phyloP scores from a whole-genome alignment of 2,797 vertebrate genomes.

The Vultur gryphus region DNA sequence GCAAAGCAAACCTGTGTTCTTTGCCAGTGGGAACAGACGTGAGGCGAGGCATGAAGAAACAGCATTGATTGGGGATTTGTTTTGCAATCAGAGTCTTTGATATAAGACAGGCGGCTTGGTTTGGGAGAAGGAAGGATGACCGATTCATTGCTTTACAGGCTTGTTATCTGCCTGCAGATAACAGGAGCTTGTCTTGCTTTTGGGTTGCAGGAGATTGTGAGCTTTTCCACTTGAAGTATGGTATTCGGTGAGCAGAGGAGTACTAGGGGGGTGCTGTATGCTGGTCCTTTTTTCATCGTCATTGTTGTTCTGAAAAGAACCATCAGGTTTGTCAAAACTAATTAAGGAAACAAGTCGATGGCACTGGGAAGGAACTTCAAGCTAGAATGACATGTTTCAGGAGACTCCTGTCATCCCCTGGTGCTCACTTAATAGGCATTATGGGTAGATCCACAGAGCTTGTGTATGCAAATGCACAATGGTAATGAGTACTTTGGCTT shows the following conservation, averaged over 20 bases:
- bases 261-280: not conserved
- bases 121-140: not conserved
- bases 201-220: not conserved
- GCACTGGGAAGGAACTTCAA: not conserved
- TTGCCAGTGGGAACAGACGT: not conserved
- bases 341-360: slow-evolving; percentile 28
- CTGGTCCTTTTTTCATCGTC: not conserved
- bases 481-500: not conserved
- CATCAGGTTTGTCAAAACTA: slow-evolving; percentile 44
- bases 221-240: not conserved
- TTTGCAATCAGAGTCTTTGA: not conserved
- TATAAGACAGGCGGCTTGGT: not conserved
- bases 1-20: not conserved
- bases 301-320: slow-evolving; percentile 4
- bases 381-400: slow-evolving; percentile 3
- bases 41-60: not conserved
- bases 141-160: not conserved
- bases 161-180: not conserved
- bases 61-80: not conserved
- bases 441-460: not conserved
- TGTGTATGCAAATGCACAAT: not conserved
- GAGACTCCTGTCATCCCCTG: not conserved
- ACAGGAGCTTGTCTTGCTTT: not conserved
- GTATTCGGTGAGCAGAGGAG: not conserved
- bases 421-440: not conserved